Conservation (phyloP, 92 coral and sea anemone genomes). For the Epizoanthus ramosus region DNA sequence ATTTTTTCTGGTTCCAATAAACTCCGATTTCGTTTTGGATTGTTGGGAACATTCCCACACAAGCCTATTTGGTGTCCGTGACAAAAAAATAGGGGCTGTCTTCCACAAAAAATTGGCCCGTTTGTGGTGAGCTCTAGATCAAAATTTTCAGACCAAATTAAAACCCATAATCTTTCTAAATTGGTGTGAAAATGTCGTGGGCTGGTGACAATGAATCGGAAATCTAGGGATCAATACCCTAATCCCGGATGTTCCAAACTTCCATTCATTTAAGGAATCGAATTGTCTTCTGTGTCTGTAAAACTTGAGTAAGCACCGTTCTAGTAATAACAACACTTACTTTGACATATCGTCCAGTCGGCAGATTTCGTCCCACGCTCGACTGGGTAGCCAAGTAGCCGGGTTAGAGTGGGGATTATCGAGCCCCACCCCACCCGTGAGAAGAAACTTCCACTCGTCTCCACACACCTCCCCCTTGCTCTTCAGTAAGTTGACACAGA, state of each 20-base stretch:
- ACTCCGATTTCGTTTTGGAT: too few species aligned
- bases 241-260: not conserved
- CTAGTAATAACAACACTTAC: constrained; percentile 54
- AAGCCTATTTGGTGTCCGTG: too few species aligned
- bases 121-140: too few species aligned
- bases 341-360: constrained; percentile 81
- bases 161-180: too few species aligned
- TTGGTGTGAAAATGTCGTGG: too few species aligned
- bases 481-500: constrained; percentile 90
- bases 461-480: constrained; percentile 92
- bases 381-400: constrained; percentile 88
- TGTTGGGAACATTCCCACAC: too few species aligned
- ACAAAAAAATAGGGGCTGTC: too few species aligned
- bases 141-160: too few species aligned
- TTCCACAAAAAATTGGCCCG: too few species aligned
- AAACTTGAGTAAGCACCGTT: not conserved
- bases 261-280: too few species aligned
- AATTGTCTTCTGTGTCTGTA: not conserved
- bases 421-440: constrained; percentile 98
- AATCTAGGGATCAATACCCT: not conserved
- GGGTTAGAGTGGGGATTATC: constrained; percentile 97
- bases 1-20: too few species aligned
- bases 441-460: constrained; percentile 92
- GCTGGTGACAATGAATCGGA: not conserved
- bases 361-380: constrained; percentile 98